Percentiles rank a stretch among this genome's conserved stretches.
These are phyloP conservation scores for Drosophila prosaltans DNA, from an alignment of 1,140 invertebrate genomes.

Conservation along the genomic window DNA sequence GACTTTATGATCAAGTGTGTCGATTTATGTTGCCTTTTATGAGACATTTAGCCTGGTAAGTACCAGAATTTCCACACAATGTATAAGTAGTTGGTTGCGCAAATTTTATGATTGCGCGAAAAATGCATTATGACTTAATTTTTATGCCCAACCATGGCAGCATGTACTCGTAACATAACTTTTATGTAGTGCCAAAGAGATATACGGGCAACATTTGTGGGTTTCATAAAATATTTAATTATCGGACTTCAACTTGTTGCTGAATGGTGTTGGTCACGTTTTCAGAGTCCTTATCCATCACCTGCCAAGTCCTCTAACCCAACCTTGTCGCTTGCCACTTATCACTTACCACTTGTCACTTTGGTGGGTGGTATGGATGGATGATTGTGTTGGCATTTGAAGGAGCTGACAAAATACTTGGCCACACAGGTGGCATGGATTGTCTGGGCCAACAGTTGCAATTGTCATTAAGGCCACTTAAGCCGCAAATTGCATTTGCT, in stretches of 20 bases:
- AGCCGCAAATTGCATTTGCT: conserved; percentile 34
- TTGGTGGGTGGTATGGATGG: not conserved
- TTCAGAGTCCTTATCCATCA: conserved; percentile 15
- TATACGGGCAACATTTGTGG: conserved; percentile 39
- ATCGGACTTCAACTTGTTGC: conserved; percentile 28
- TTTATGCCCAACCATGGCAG: conserved; percentile 48
- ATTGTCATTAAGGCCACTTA: conserved; percentile 26
- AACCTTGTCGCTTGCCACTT: conserved; percentile 43
- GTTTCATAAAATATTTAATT: conserved; percentile 61
- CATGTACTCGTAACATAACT: conserved; percentile 53
- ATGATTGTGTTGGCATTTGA: not conserved
- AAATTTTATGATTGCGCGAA: conserved; percentile 52
- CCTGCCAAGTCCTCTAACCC: not conserved
- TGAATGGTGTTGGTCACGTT: conserved; percentile 19
- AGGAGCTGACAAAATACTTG: conserved; percentile 20
- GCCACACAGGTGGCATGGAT: conserved; percentile 12
- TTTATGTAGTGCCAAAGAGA: conserved; percentile 67
- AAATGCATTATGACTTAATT: conserved; percentile 77
- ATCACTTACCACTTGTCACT: conserved; percentile 33
- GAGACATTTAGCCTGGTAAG: conserved; percentile 32
- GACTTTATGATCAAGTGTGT: conserved; percentile 64
- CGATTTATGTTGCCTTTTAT: conserved; percentile 72
- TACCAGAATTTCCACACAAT: conserved; percentile 40
- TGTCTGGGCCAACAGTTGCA: conserved; percentile 12
- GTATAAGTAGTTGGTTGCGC: conserved; percentile 36